These are phyloP conservation scores for Zalophus californianus DNA, from an alignment of 2,797 vertebrate species.

Conservation along the genomic window DNA sequence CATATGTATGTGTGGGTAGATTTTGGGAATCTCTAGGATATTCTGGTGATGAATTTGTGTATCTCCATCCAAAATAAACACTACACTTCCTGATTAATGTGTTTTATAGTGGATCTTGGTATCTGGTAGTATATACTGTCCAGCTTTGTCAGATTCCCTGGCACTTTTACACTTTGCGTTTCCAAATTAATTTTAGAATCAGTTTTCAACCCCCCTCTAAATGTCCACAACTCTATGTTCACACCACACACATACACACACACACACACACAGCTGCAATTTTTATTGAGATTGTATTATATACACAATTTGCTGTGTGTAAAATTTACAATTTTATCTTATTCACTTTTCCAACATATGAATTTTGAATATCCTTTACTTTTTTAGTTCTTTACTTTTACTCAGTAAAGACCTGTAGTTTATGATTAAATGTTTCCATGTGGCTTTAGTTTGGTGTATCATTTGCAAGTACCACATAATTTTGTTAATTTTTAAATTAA, in stretches of 20 bases:
- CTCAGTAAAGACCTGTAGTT: neutral
- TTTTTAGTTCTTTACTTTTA: neutral
- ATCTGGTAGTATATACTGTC: neutral
- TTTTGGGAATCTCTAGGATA: neutral
- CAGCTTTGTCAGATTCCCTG: neutral
- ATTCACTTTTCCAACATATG: neutral
- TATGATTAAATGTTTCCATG: neutral
- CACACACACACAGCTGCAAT: neutral
- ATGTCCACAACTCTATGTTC: neutral
- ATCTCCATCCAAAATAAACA: neutral
- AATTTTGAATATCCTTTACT: neutral
- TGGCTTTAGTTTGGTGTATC: neutral
- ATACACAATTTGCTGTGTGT: neutral
- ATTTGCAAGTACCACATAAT: neutral
- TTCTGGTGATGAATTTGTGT: neutral
- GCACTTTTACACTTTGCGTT: neutral
- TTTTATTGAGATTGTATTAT: neutral
- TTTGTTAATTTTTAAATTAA: neutral
- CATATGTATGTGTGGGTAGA: neutral
- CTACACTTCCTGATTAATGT: neutral
- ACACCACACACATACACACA: neutral
- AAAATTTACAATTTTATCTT: neutral
- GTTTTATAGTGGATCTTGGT: neutral
- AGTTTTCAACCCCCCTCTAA: neutral
- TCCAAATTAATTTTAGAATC: neutral